Percentiles rank a stretch among this genome's conserved stretches.
These are phyloP conservation scores for Drosophila paulistorum DNA, from an alignment of 1,140 invertebrate genomes.

Conservation along the genomic window DNA sequence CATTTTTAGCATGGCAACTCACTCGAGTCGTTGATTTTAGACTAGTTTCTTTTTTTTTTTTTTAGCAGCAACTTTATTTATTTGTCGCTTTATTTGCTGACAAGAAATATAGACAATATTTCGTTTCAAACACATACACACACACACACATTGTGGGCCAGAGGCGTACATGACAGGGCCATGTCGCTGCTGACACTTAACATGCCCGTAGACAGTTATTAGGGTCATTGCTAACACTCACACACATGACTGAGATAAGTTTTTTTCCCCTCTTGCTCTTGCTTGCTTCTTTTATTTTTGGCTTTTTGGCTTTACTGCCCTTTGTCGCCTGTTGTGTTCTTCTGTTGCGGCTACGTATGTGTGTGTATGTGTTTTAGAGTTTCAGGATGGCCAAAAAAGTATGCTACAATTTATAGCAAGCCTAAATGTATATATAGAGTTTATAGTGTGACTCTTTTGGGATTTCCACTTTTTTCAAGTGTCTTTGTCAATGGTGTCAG, in stretches of 20 bases:
- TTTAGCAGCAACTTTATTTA: constrained; percentile 73
- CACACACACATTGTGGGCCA: constrained; percentile 26
- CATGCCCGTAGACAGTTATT: constrained; percentile 80
- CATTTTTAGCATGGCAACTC: constrained; percentile 59
- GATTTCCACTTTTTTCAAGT: constrained; percentile 54
- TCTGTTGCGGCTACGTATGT: neutral
- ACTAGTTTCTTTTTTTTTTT: constrained; percentile 56
- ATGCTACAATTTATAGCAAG: constrained; percentile 71
- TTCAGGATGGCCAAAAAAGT: constrained; percentile 62
- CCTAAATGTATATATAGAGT: constrained; percentile 77
- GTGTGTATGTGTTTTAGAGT: constrained; percentile 66
- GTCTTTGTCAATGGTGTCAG: constrained; percentile 77
- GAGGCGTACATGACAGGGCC: constrained; percentile 67
- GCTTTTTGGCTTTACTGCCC: constrained; percentile 1
- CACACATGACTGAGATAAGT: constrained; percentile 39
- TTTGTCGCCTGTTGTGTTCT: constrained; percentile 2
- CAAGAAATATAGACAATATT: constrained; percentile 81
- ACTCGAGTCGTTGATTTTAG: constrained; percentile 32
- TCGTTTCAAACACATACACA: constrained; percentile 36
- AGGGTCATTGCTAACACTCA: constrained; percentile 61
- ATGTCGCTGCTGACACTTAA: constrained; percentile 80
- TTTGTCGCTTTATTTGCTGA: constrained; percentile 77
- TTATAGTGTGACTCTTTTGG: constrained; percentile 64
- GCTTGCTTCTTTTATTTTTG: constrained; percentile 16
- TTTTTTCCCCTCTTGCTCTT: constrained; percentile 4